Percentiles rank a stretch among this genome's conserved stretches.
Evolutionary conservation across 2,888 invertebrate species (phyloP).

Genomic region (Cerceris rybyensis): DNA sequence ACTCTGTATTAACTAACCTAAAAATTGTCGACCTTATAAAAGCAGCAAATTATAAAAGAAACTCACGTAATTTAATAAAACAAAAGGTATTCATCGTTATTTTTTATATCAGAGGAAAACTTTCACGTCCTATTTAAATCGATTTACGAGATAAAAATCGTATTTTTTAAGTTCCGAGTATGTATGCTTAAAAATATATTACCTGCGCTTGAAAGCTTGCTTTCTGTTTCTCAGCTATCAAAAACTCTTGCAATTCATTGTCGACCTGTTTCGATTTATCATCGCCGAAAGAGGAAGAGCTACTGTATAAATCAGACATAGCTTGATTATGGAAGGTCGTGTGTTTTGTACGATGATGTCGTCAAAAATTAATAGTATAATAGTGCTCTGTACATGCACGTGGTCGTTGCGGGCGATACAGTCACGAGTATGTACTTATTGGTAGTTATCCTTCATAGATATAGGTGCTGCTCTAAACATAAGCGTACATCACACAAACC

Average conservation of each 20-base stretch:
- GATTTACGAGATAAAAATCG: conserved; percentile 5
- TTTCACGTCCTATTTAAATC: not conserved
- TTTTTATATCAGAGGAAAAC: not conserved
- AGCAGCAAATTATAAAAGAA: too few relatives aligned
- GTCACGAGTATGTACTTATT: not conserved
- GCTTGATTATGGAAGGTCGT: not conserved
- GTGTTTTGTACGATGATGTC: not conserved
- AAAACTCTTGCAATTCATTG: conserved; percentile 91
- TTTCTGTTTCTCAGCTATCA: conserved; percentile 93
- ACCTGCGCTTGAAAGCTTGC: conserved; percentile 95
- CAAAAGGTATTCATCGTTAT: too few relatives aligned
- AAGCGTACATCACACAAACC: not conserved
- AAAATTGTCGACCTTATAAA: too few relatives aligned
- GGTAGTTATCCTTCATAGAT: too few relatives aligned
- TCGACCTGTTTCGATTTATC: conserved; percentile 83
- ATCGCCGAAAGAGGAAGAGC: conserved; percentile 60
- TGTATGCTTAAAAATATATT: conserved; percentile 56
- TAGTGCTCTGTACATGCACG: not conserved
- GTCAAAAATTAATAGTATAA: not conserved
- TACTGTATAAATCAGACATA: not conserved
- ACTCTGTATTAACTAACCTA: too few relatives aligned
- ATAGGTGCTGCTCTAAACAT: too few relatives aligned
- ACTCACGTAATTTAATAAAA: too few relatives aligned
- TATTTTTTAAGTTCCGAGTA: not conserved
- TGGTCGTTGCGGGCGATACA: not conserved